Percentiles rank a stretch among this genome's conserved stretches.
Evolutionary conservation across 2,797 vertebrate species (phyloP).

Genomic region (Rhodeus uyekii): DNA sequence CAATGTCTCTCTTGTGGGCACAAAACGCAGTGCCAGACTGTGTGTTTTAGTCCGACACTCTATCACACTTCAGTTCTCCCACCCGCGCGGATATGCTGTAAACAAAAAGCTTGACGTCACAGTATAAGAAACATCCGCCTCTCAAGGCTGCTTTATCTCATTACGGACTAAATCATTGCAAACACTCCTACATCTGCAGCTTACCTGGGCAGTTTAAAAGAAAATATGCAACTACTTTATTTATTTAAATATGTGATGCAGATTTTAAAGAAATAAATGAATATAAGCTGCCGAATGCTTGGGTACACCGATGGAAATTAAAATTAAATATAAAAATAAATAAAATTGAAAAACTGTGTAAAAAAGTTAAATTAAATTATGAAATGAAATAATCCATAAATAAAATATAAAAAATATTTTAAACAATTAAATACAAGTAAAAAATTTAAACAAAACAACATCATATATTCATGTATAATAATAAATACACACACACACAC

Average conservation of each 20-base stretch:
- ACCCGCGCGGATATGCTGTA: conserved; percentile 24
- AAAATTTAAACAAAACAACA: too few species aligned
- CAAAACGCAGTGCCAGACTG: conserved; percentile 9
- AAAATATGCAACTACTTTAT: not conserved
- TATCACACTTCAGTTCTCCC: conserved; percentile 44
- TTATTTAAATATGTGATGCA: not conserved
- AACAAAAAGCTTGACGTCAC: not conserved
- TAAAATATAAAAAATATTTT: too few species aligned
- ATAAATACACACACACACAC: too few species aligned
- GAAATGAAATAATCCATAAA: too few species aligned
- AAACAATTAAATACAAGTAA: too few species aligned
- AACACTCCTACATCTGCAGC: not conserved
- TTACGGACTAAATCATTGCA: not conserved
- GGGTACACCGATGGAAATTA: too few species aligned
- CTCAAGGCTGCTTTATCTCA: not conserved
- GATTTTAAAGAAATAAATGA: too few species aligned
- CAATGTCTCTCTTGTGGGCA: conserved; percentile 13
- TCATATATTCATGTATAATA: too few species aligned
- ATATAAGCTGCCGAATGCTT: too few species aligned
- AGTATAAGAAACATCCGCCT: not conserved
- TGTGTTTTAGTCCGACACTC: conserved; percentile 38
- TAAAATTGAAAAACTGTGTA: too few species aligned
- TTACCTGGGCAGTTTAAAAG: not conserved
- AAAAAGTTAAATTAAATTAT: too few species aligned
- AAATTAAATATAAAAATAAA: too few species aligned